These are phyloP conservation scores for Chlorospingus flavigularis DNA, from an alignment of 2,797 vertebrate genomes.

Conservation along the genomic window DNA sequence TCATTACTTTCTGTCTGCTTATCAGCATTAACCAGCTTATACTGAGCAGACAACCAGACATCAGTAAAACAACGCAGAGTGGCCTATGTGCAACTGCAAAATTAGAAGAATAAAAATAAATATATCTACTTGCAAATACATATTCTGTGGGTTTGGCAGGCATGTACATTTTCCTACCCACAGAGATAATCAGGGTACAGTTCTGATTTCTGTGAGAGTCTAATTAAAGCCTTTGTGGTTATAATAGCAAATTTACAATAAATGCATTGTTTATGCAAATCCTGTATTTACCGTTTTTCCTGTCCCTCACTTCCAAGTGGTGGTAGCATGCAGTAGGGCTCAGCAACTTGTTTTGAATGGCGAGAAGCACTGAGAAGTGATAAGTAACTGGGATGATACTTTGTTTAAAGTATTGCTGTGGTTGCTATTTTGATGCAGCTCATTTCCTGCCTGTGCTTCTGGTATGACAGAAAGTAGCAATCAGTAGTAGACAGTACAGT, in stretches of 20 bases:
- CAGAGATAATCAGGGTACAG: not conserved
- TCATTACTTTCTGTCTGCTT: not conserved
- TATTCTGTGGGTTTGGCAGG: not conserved
- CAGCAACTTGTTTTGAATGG: not conserved
- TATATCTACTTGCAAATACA: not conserved
- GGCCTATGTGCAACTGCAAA: not conserved
- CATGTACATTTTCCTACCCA: not conserved
- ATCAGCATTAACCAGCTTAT: not conserved
- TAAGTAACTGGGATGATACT: not conserved
- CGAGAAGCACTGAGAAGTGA: not conserved
- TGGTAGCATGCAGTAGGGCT: not conserved
- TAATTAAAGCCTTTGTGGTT: not conserved
- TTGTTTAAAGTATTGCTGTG: not conserved
- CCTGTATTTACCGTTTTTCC: not conserved
- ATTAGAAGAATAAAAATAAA: not conserved
- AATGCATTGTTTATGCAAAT: not conserved
- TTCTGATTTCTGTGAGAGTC: not conserved
- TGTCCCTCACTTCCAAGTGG: not conserved
- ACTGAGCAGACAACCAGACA: not conserved
- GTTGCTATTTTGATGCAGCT: not conserved
- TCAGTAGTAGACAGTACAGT: not conserved
- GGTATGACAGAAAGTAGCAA: not conserved
- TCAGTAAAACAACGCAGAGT: not conserved
- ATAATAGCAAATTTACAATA: not conserved
- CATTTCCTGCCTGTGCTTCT: not conserved